Conservation (phyloP, 2,113 vertebrate genomes). For the Manacus vitellinus region DNA sequence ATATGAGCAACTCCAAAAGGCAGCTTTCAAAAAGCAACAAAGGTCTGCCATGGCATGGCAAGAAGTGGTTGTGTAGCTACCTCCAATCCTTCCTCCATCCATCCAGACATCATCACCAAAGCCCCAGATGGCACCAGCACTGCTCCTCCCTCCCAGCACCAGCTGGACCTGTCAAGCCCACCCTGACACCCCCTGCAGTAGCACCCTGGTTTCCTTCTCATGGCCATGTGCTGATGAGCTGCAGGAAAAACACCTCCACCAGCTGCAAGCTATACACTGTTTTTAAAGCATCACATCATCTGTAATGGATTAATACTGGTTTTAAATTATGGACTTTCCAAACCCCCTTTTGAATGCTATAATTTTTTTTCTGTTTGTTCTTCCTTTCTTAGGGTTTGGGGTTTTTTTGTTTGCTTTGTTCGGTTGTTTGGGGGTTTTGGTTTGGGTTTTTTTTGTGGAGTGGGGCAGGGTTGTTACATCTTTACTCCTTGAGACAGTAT, state of each 20-base stretch:
- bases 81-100: background rate
- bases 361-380: background rate
- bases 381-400: background rate
- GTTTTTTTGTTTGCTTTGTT: too few species aligned
- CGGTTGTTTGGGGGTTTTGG: background rate
- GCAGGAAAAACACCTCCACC: background rate
- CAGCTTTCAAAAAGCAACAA: background rate
- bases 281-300: background rate
- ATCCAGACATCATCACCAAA: background rate
- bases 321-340: background rate
- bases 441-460: background rate
- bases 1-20: background rate
- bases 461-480: too few species aligned
- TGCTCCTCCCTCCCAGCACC: background rate
- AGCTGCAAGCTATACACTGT: background rate
- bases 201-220: background rate
- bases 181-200: background rate
- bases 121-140: fast-evolving
- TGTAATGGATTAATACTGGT: background rate
- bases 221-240: background rate
- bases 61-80: background rate
- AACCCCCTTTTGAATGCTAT: background rate
- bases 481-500: background rate
- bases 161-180: background rate
- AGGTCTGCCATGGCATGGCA: background rate